These are phyloP conservation scores for Proctacanthus coquilletti DNA, from an alignment of 1,140 invertebrate genomes.

Conservation along the genomic window DNA sequence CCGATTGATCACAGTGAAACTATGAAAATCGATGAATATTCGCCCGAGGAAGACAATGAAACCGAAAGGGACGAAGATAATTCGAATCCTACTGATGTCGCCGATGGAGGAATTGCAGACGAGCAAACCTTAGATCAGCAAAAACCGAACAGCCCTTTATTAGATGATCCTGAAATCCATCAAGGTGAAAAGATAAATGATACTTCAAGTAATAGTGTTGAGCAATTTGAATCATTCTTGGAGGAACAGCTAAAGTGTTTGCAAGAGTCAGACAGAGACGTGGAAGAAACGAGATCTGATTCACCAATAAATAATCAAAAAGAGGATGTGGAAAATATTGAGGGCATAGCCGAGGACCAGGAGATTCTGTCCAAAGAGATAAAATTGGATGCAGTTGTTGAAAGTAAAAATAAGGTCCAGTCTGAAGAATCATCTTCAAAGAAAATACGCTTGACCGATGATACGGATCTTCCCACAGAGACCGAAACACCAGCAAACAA, in stretches of 20 bases:
- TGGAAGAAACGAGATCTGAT: background rate
- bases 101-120: no score
- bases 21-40: background rate
- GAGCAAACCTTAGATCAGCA: no score
- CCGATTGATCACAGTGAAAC: background rate
- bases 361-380: background rate
- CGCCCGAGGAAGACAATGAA: background rate
- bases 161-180: no score
- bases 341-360: background rate
- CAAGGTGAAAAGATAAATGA: no score
- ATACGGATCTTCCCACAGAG: no score
- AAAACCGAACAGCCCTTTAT: no score
- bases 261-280: no score
- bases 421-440: background rate
- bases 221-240: no score
- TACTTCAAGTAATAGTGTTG: no score
- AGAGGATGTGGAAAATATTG: background rate
- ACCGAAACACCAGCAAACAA: background rate
- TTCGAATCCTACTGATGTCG: no score
- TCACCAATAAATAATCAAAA: background rate
- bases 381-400: background rate
- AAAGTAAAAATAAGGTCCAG: background rate
- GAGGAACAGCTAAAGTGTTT: no score
- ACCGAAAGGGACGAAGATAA: no score
- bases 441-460: background rate